Base-by-base conservation (phyloP, 1,140 invertebrate genomes). In the Rhagoletis zephyria region DNA sequence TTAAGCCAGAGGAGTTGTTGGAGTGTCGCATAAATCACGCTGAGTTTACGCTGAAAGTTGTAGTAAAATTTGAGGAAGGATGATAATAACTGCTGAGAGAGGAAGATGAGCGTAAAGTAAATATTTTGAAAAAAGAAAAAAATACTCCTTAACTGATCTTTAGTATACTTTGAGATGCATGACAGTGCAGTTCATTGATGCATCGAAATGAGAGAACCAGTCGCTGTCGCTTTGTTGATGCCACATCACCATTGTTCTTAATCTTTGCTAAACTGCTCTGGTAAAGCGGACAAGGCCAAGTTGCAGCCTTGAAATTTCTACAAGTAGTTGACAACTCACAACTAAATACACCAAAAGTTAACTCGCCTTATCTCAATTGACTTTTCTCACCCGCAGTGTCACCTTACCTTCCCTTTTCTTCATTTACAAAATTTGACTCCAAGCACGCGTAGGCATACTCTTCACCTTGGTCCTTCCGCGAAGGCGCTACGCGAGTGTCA, bases 391-490 rank as follows among this genome's bases (percentile, higher is more conserved):
- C 74, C 48, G 30, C 9, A 81, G 10, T 30, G 48, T 81, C 61
- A 14, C 61, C 61, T 5, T 7, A 14, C 4, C 1, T 63, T 63
- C 48, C n/a, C 59, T n/a, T 81, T 9, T 81, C 6, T 2, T 40
- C 6, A 4, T 6, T 77, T 10, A 77, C 9, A 16, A 30, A 45
- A 14, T 51, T 48, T 5, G 0, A 51, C 10, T n/a, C 10, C 42
- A 40, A 30, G 30, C 70, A 40, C 70, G 40, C 48, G 70, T 51
- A 5, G 40, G 9, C 16, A 10, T 51, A 51, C 70, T 9, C 16
- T 77, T 40, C 10, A 74, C 10, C 70, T 16, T 19, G 2, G 70
- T 77, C 70, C 70, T 77, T 77, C 74, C 74, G 74, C 48, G 74
- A 56, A 81, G 56, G 9, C 7, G n/a, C 74, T 10, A 30, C 30